Percentiles rank a stretch among this genome's conserved stretches.
Evolutionary conservation across 1,140 invertebrate species (phyloP).

Genomic region (Carcinoscorpius rotundicauda): DNA sequence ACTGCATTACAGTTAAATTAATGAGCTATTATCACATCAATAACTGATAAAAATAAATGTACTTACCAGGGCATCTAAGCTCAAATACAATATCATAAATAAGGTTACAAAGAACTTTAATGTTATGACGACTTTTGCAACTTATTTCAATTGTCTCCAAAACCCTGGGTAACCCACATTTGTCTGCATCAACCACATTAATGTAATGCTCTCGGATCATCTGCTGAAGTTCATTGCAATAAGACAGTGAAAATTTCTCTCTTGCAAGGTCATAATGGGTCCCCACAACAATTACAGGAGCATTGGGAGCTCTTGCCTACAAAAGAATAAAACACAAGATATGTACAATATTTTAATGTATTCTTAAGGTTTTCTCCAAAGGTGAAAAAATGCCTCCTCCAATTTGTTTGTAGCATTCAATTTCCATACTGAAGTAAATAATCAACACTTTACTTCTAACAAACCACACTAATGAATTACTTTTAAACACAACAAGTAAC

Average conservation of each 20-base stretch:
- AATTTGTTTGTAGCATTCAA: too few relatives aligned
- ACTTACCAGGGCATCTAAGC: conserved; percentile 59
- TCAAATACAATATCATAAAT: conserved; percentile 91
- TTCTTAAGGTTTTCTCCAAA: too few relatives aligned
- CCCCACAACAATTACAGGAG: conserved; percentile 84
- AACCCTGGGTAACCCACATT: conserved; percentile 84
- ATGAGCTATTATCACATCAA: too few relatives aligned
- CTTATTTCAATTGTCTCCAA: conserved; percentile 83
- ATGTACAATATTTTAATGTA: too few relatives aligned
- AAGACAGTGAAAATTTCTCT: conserved; percentile 52
- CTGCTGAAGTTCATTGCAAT: conserved; percentile 73
- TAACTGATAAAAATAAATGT: neutral
- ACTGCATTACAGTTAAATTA: too few relatives aligned
- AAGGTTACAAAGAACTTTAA: conserved; percentile 77
- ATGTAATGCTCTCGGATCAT: conserved; percentile 81
- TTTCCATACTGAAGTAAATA: too few relatives aligned
- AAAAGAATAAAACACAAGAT: conserved; percentile 17
- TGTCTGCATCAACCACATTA: conserved; percentile 87
- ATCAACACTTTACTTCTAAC: too few relatives aligned
- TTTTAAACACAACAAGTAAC: too few relatives aligned
- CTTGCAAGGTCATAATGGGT: conserved; percentile 86
- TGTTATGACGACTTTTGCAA: conserved; percentile 80
- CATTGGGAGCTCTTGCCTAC: conserved; percentile 77
- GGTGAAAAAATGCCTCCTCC: too few relatives aligned
- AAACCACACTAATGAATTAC: too few relatives aligned